Base-by-base conservation (phyloP, 2,113 vertebrate species). In the Spheniscus mendiculus region DNA sequence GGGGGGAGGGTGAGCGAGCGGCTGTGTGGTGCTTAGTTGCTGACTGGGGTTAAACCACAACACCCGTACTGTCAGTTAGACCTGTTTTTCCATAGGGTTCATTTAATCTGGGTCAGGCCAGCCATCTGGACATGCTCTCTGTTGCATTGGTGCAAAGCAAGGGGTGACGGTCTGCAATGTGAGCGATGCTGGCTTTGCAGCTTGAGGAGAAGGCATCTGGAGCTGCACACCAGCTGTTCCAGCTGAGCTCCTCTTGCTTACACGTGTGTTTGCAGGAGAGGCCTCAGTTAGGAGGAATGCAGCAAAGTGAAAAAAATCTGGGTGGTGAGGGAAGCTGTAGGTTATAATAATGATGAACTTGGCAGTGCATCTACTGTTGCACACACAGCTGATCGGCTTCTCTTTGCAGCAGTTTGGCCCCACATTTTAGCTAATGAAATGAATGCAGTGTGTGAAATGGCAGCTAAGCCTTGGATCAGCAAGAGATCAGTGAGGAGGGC, bases 321-420 rank as follows among this genome's bases (percentile, higher is more conserved):
- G 2, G 1, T 15, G 27, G n/a, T 0, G 0, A 53, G 32, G 47
- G 27, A 56, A 71, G 13, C 29, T 72, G 25, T 7, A 45, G 26
- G 19, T 87, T 85, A 34, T 32, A 45, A 4, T 22, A 34, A 29
- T 0, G 0, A 21, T 34, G 23, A 71, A 36, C 18, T 44, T 90
- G 76, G 36, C 69, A 56, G 26, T 13, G n/a, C 42, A 26, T 42
- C 47, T 77, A 10, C 66, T 61, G 21, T 71, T 72, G 52, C 17
- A 26, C 5, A 5, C 11, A 34, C 22, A 45, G 26, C 62, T 89
- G 73, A 32, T 9, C 1, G 25, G 6, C 63, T 55, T 73, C 40
- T 88, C 62, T 84, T 67, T 69, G 53, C 49, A 40, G 15, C 27
- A 73, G 10, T 81, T 47, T 87, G 93, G 55, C 42, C 32, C 21